These are phyloP conservation scores for Eubasilissa regina DNA, from an alignment of 1,140 invertebrate species.

Conservation along the genomic window DNA sequence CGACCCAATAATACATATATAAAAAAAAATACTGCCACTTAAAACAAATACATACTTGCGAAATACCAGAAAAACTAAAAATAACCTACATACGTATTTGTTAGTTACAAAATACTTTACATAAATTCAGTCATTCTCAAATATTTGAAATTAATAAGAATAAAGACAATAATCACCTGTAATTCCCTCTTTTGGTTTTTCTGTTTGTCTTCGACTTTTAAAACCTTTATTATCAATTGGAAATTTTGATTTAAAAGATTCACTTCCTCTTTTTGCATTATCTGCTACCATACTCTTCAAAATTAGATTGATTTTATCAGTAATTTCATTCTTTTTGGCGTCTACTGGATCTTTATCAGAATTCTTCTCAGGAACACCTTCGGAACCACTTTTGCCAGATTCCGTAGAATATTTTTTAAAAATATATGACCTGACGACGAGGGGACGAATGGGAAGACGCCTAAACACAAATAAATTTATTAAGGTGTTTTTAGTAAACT, in stretches of 20 bases:
- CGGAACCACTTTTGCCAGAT: background rate
- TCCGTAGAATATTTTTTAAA: constrained; percentile 23
- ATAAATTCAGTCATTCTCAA: too few relatives aligned
- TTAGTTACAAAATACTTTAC: too few relatives aligned
- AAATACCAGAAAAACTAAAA: too few relatives aligned
- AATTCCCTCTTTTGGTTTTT: constrained; percentile 62
- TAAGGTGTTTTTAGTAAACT: too few relatives aligned
- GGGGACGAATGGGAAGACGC: constrained; percentile 7
- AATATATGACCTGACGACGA: background rate
- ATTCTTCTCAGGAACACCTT: constrained; percentile 2
- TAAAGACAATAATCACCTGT: constrained; percentile 58
- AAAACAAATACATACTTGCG: background rate
- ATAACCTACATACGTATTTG: too few relatives aligned
- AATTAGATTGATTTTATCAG: constrained; percentile 68
- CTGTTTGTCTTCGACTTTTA: constrained; percentile 57
- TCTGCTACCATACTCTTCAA: constrained; percentile 68
- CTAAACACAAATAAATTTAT: background rate
- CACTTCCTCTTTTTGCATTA: constrained; percentile 65
- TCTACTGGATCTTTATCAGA: background rate
- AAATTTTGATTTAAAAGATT: constrained; percentile 64
- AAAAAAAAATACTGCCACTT: background rate
- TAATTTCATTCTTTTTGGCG: constrained; percentile 35
- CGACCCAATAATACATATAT: too few relatives aligned
- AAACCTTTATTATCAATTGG: constrained; percentile 64
- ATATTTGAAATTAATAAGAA: constrained; percentile 7